Evolutionary conservation across 2,888 invertebrate species (phyloP).

Genomic region (Hirtodrosophila histrioides): DNA sequence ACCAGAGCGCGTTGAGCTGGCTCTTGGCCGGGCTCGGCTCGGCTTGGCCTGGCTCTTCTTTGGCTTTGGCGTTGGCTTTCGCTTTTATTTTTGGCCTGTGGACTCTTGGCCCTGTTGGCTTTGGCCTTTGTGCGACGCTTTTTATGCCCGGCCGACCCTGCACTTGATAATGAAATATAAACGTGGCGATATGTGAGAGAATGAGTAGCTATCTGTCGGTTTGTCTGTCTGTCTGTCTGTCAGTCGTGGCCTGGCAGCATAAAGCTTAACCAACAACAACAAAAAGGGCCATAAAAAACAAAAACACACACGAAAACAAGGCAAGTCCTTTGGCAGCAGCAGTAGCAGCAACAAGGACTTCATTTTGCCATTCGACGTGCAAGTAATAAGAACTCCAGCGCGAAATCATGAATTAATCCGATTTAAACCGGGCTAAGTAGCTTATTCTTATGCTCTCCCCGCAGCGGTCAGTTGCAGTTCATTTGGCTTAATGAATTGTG

Average conservation of each 20-base stretch:
- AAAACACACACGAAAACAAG: slow-evolving; percentile 9
- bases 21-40: background rate
- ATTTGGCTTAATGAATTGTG: slow-evolving; percentile 40
- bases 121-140: slow-evolving; percentile 63
- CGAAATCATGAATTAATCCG: slow-evolving; percentile 82
- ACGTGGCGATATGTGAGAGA: slow-evolving; percentile 56
- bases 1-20: slow-evolving; percentile 47
- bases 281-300: background rate
- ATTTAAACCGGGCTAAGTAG: slow-evolving; percentile 81
- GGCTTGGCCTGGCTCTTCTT: slow-evolving; percentile 4
- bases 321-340: slow-evolving; percentile 22
- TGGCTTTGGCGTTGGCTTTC: slow-evolving; percentile 13
- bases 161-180: slow-evolving; percentile 75
- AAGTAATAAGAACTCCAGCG: slow-evolving; percentile 29
- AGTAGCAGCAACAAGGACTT: slow-evolving; percentile 49
- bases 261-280: slow-evolving; percentile 49
- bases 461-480: slow-evolving; percentile 35
- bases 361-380: slow-evolving; percentile 53
- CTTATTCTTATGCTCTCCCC: slow-evolving; percentile 59
- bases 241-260: slow-evolving; percentile 28
- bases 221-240: slow-evolving; percentile 9
- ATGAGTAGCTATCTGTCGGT: slow-evolving; percentile 18
- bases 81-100: slow-evolving; percentile 41
- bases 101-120: slow-evolving; percentile 44
- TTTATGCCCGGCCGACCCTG: slow-evolving; percentile 54